phyloP scores from a whole-genome alignment of 2,113 vertebrate species.

The Campylomormyrus tamandua region DNA sequence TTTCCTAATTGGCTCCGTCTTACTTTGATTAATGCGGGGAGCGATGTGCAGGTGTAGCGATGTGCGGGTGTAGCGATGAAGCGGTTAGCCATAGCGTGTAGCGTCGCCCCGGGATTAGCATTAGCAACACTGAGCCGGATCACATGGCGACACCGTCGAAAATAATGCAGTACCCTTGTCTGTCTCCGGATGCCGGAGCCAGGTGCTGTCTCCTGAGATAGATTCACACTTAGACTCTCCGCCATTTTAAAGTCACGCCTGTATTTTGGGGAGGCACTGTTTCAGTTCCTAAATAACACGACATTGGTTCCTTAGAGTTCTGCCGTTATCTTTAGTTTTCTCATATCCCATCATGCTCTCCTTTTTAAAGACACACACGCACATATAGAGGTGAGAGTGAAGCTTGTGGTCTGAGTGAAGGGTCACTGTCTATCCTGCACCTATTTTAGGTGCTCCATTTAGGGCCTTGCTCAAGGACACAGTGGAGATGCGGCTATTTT shows the following conservation, averaged over 20 bases:
- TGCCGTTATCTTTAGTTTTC: not conserved
- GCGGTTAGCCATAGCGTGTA: not conserved
- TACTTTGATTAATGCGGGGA: not conserved
- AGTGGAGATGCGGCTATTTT: not conserved
- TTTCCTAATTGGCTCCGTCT: not conserved
- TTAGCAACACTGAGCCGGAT: not conserved
- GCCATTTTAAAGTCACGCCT: not conserved
- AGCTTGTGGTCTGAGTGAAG: not conserved
- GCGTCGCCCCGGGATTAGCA: not conserved
- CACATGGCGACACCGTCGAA: not conserved
- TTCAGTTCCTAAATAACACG: not conserved
- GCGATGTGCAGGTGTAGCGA: not conserved
- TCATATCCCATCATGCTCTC: not conserved
- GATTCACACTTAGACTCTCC: not conserved
- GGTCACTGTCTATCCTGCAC: not conserved
- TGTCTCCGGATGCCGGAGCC: not conserved
- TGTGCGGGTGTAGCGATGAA: not conserved
- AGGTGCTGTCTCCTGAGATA: not conserved
- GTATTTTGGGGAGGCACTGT: not conserved
- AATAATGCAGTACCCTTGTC: not conserved
- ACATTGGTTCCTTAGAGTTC: not conserved
- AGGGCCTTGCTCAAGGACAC: not conserved
- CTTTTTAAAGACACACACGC: not conserved
- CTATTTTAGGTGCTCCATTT: not conserved
- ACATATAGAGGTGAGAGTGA: not conserved